phyloP scores from a whole-genome alignment of 2,888 invertebrate genomes.

The Ypsolopha scabrella region DNA sequence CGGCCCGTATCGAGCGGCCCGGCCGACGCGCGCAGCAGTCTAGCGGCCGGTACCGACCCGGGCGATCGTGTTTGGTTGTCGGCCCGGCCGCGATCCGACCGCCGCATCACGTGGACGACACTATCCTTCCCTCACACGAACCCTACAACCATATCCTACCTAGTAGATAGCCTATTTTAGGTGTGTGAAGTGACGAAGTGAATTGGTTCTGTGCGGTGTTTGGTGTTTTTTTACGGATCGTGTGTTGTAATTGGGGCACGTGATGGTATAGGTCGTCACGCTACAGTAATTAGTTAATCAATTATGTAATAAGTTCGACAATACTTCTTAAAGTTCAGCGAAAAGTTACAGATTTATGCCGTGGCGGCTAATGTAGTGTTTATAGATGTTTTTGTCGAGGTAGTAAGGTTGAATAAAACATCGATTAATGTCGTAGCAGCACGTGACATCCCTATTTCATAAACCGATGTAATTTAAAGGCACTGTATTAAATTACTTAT shows the following conservation, averaged over 20 bases:
- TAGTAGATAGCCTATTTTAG: neutral
- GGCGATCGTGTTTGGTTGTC: slow-evolving; percentile 32
- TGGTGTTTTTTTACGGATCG: neutral
- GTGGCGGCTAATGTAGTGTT: neutral
- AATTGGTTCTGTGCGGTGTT: neutral
- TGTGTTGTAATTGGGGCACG: slow-evolving; percentile 13
- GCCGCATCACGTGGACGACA: neutral
- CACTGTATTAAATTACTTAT: neutral
- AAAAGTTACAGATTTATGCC: slow-evolving; percentile 9
- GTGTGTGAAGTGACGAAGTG: neutral
- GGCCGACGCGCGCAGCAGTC: slow-evolving; percentile 45
- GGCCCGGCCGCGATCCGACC: neutral
- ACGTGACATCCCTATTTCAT: slow-evolving; percentile 1
- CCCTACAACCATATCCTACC: neutral
- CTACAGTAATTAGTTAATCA: slow-evolving; percentile 34
- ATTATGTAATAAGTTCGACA: slow-evolving; percentile 31
- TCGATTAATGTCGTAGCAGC: neutral
- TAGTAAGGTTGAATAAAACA: neutral
- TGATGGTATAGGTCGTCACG: slow-evolving; percentile 11
- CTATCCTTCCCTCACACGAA: neutral
- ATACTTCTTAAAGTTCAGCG: slow-evolving; percentile 11
- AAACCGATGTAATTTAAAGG: neutral
- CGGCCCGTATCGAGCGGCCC: slow-evolving; percentile 33
- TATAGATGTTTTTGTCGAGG: neutral
- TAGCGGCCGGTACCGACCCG: slow-evolving; percentile 35